These are phyloP conservation scores for Nibea coibor DNA, from an alignment of 2,113 vertebrate genomes.

Conservation along the genomic window DNA sequence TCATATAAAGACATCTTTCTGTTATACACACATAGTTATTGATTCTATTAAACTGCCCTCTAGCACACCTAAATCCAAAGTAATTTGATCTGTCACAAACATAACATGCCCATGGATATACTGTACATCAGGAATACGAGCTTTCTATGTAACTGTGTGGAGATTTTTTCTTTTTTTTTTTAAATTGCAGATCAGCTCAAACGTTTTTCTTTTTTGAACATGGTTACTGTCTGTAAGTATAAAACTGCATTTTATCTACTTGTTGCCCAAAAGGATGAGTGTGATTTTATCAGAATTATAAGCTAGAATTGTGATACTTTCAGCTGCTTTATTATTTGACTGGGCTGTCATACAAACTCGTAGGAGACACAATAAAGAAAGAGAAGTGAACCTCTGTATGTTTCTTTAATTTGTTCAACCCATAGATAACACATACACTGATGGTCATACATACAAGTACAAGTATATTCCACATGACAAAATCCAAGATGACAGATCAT, in stretches of 20 bases:
- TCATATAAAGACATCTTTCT: background rate
- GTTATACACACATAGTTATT: background rate
- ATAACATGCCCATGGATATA: background rate
- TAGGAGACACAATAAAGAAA: background rate
- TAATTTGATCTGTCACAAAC: background rate
- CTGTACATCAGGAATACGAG: background rate
- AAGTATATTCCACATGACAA: slow-evolving; percentile 2
- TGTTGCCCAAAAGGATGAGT: background rate
- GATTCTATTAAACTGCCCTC: background rate
- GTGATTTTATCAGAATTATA: background rate
- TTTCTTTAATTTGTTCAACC: slow-evolving; percentile 42
- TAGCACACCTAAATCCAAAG: background rate
- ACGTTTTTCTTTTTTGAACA: background rate
- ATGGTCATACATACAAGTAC: background rate
- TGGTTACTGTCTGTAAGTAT: too few species aligned
- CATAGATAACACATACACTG: slow-evolving; percentile 40
- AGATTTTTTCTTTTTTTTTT: background rate
- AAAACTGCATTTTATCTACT: background rate
- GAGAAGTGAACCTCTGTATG: background rate
- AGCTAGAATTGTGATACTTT: background rate
- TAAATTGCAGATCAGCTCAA: background rate
- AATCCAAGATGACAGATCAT: slow-evolving; percentile 16
- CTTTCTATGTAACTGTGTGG: background rate
- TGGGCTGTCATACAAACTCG: background rate
- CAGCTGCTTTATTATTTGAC: background rate